phyloP scores from a whole-genome alignment of 2,113 vertebrate species.

The Stigmatopora argus region DNA sequence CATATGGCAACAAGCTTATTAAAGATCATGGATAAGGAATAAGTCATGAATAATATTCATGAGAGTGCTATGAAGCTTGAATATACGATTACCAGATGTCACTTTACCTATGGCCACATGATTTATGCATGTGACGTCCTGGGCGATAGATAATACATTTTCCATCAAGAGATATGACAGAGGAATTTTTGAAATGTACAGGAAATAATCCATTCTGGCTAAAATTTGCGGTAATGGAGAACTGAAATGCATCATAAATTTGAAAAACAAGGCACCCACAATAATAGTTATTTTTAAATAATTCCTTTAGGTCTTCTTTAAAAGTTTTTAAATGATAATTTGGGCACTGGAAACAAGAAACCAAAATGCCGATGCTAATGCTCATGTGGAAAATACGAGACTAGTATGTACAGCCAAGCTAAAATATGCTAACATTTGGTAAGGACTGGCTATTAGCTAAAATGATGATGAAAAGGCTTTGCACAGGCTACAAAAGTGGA shows the following conservation, averaged over 20 bases:
- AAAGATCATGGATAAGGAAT: conserved; percentile 41
- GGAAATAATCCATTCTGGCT: neutral
- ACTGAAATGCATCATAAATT: neutral
- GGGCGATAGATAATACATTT: conserved; percentile 6
- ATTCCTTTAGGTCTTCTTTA: too few species aligned
- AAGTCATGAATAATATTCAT: conserved; percentile 48
- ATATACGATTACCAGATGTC: conserved; percentile 30
- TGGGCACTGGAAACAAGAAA: too few species aligned
- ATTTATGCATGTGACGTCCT: conserved; percentile 33
- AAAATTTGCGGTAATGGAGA: neutral
- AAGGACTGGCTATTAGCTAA: too few species aligned
- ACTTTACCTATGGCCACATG: conserved; percentile 35
- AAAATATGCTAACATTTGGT: too few species aligned
- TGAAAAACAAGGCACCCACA: too few species aligned
- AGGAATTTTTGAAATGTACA: conserved; percentile 13
- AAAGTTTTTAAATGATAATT: too few species aligned
- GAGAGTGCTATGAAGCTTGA: conserved; percentile 32
- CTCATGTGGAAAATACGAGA: too few species aligned
- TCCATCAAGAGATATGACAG: neutral
- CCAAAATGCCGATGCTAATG: too few species aligned
- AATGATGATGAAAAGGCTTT: too few species aligned
- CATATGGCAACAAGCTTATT: conserved; percentile 26
- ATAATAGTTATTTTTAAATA: too few species aligned
- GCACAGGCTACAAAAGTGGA: too few species aligned
- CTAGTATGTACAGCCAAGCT: too few species aligned